Evolutionary conservation across 2,797 vertebrate species (phyloP), one percentile per base, ranked within the genome.

Genomic region (Rhinophrynus dorsalis): DNA sequence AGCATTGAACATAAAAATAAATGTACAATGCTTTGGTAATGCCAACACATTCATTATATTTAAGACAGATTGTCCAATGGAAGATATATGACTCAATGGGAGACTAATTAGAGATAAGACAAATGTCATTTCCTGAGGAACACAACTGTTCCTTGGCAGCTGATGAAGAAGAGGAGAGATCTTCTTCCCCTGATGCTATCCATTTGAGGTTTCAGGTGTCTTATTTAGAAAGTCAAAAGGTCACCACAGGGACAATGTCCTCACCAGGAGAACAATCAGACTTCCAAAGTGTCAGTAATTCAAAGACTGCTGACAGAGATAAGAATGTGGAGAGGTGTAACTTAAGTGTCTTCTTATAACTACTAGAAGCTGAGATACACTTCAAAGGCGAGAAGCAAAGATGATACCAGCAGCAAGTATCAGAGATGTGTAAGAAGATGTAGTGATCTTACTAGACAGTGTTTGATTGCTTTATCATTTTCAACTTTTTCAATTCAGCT

Each of bases 181-280:
- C 75, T 50, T 33, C 1, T 56, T 66, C 74, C 78, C 84, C 81
- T 82, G 82, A 85, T 82, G 77, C 75, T 54, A 69, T 81, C 77
- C 79, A 82, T 81, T 78, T 80, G 80, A 75, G 79, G 79, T 81
- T 81, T 84, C 83, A 77, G 78, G 82, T 86, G 81, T 84, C 74
- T 72, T 71, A 77, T 84, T 73, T 75, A 75, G 65, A 79, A 78
- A 74, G 8, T 70, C 79, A 63, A 33, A 30, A 80, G 89, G 87
- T 89, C 88, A 87, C 1, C 0, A 61, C 48, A 67, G 77, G 86
- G 85, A 83, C 81, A 85, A 23, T 45, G 60, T 18, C 2, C 58
- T 77, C 73, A 29, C 59, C 74, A 71, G 61, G 77, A 82, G 77
- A 78, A 78, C 76, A 75, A 44, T 29, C 0, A 33, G 75, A 74